A percentile compares a stretch with the other conserved stretches of the same genome.
Evolutionary conservation across 2,797 vertebrate genomes (phyloP).

Genomic region (Trachurus trachurus): DNA sequence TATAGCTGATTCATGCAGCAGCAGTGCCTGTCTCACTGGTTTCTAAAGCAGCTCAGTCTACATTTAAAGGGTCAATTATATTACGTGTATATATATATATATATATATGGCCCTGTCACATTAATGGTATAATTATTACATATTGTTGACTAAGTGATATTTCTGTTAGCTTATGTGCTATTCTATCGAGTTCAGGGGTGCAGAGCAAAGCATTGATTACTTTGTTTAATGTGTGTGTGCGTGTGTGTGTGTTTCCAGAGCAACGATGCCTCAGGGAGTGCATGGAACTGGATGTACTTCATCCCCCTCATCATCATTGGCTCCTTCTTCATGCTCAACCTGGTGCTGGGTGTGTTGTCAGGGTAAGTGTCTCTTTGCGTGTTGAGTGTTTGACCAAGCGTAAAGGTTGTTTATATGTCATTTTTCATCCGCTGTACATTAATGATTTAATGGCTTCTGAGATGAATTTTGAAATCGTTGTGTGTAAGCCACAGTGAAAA

Average conservation of each 20-base stretch:
- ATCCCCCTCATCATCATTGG: slow-evolving; percentile 98
- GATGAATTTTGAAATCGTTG: neutral
- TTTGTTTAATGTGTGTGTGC: slow-evolving; percentile 44
- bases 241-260: slow-evolving; percentile 85
- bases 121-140: slow-evolving; percentile 2
- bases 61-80: neutral
- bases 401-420: neutral
- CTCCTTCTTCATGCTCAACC: slow-evolving; percentile 98
- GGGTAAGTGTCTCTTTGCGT: slow-evolving; percentile 85
- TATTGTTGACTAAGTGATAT: slow-evolving; percentile 20
- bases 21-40: neutral
- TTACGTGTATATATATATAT: neutral
- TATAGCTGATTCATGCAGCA: neutral
- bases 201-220: slow-evolving; percentile 44
- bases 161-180: slow-evolving; percentile 16
- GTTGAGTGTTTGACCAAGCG: neutral
- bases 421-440: neutral
- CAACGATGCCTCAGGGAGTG: slow-evolving; percentile 95
- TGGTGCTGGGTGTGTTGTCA: slow-evolving; percentile 95
- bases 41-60: neutral
- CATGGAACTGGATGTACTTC: slow-evolving; percentile 98
- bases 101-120: neutral
- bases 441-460: neutral
- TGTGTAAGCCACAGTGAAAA: neutral
- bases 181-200: slow-evolving; percentile 4